Evolutionary conservation across 2,888 invertebrate genomes (phyloP).

Genomic region (Ophraella communa): DNA sequence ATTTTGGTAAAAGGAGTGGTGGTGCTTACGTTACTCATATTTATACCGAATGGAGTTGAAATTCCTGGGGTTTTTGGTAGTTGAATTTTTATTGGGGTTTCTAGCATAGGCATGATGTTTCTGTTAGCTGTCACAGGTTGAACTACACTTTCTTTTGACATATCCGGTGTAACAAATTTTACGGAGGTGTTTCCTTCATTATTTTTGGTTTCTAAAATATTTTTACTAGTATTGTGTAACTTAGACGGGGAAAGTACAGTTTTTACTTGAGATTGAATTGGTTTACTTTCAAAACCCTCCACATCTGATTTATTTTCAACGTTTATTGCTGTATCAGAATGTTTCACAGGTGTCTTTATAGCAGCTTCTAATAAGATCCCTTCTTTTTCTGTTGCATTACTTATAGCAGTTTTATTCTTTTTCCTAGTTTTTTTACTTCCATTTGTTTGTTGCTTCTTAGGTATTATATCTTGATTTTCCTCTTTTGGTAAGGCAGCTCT

Average conservation of each 20-base stretch:
- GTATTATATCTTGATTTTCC: neutral
- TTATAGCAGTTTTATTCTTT: conserved; percentile 15
- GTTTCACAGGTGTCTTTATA: conserved; percentile 25
- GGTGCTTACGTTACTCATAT: conserved; percentile 23
- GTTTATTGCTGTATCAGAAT: neutral
- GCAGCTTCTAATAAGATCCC: conserved; percentile 31
- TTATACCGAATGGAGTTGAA: conserved; percentile 23
- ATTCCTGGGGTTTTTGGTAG: conserved; percentile 51
- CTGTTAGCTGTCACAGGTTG: conserved; percentile 37
- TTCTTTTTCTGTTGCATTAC: conserved; percentile 27
- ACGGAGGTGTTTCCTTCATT: conserved; percentile 30
- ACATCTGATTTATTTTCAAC: conserved; percentile 8
- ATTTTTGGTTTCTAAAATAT: conserved; percentile 32
- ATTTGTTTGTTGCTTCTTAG: conserved; percentile 13
- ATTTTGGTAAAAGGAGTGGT: conserved; percentile 54
- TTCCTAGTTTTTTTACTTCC: conserved; percentile 20
- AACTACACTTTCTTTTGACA: conserved; percentile 10
- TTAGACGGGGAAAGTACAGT: conserved; percentile 49
- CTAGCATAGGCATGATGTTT: conserved; percentile 46
- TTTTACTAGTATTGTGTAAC: conserved; percentile 48
- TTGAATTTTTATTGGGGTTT: conserved; percentile 41
- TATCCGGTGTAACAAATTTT: conserved; percentile 38
- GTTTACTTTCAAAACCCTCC: neutral
- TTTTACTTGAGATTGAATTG: conserved; percentile 12
- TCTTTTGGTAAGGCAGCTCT: conserved; percentile 28